Base-by-base conservation (phyloP, 2,888 invertebrate species). In the Abrostola triplasia region DNA sequence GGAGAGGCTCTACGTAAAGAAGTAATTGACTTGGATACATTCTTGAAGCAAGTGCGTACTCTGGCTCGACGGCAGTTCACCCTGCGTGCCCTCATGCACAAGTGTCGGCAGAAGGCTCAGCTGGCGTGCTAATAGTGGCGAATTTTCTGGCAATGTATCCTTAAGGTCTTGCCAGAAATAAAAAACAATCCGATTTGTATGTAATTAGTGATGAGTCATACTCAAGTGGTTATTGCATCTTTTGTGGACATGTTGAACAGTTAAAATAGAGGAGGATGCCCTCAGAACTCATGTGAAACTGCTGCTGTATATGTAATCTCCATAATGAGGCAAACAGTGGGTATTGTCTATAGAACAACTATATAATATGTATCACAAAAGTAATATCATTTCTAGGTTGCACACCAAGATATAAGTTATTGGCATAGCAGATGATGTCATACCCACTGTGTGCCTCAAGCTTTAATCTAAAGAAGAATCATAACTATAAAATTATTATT, bases 11-110 rank as follows among this genome's bases (percentile, higher is more conserved):
- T 99, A 67, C 96, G 99, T 72, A 97, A 98, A 80, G 97, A 98
- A 69, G 98, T 98, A 7, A 98, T 99, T 84, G 99, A 99, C 94
- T 94, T 99, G 84, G 99, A 99, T 87, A 97, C 98, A 59, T 99
- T 99, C 94, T 95, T 99, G 82, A 99, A 99, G 93, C 98, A 99
- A 95, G 98, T 99, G 1, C 97, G 99, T 73, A 97, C 98, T 73
- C 94, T 99, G 70, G 99, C 99, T 9, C 96, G 99, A 63, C 97
- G 98, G 86, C 99, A 99, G 93, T 99, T 99, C 87, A 98, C 98
- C 95, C 95, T 99, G 66, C 95, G 99, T 70, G 99, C 99, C 52
- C 94, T 99, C 54, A 99, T 99, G 97, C 98, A 98, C 87, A 99
- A 99, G 91, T 99, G 99, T 92, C 96, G 99, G 85, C 98, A 98